phyloP scores from a whole-genome alignment of 1,140 invertebrate genomes.

The Pseudomyrmex gracilis region DNA sequence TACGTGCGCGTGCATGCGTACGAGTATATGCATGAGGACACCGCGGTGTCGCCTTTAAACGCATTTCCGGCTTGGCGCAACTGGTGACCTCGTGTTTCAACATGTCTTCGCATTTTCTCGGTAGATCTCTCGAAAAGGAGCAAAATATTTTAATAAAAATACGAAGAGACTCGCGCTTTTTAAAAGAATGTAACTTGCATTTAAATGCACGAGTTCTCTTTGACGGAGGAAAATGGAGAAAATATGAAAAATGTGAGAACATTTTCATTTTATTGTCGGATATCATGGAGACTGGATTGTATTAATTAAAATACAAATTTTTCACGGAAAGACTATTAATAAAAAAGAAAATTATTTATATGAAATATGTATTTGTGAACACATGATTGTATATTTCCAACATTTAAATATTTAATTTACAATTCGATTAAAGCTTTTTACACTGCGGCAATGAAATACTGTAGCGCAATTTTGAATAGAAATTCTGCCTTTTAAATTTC shows the following conservation, averaged over 20 bases:
- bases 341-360: too few relatives aligned
- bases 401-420: too few relatives aligned
- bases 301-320: too few relatives aligned
- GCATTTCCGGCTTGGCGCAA: conserved; percentile 38
- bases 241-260: background rate
- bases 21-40: conserved; percentile 9
- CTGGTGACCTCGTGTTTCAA: conserved; percentile 35
- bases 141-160: too few relatives aligned
- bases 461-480: background rate
- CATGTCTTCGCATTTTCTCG: background rate
- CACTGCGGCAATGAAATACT: too few relatives aligned
- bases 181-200: background rate
- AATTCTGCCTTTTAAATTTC: background rate
- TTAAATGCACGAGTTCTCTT: background rate
- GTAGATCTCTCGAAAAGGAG: conserved; percentile 1
- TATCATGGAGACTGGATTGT: too few relatives aligned
- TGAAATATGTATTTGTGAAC: too few relatives aligned
- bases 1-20: background rate
- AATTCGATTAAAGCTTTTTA: too few relatives aligned
- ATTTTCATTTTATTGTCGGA: background rate
- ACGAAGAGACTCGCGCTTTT: background rate
- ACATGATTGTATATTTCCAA: too few relatives aligned
- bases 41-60: conserved; percentile 10
- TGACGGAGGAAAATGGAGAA: background rate
- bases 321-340: too few relatives aligned